phyloP scores from a whole-genome alignment of 2,113 vertebrate genomes.

The Pseudopipra pipra region DNA sequence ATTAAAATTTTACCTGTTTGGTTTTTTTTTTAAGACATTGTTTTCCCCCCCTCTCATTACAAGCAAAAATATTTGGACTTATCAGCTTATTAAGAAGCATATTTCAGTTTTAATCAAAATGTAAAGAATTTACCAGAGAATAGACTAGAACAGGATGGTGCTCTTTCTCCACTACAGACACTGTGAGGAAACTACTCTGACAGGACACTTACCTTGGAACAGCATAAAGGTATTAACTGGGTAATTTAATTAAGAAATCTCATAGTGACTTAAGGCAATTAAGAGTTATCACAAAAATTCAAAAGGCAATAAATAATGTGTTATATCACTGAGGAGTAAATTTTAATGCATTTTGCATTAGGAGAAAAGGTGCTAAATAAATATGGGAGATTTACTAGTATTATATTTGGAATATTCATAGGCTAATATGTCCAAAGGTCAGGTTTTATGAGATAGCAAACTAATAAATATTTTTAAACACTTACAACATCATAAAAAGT shows the following conservation, averaged over 20 bases:
- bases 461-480: background rate
- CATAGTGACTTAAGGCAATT: background rate
- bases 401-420: background rate
- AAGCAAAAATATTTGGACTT: background rate
- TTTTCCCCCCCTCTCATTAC: background rate
- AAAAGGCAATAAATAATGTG: background rate
- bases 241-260: background rate
- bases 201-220: background rate
- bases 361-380: background rate
- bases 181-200: background rate
- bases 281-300: background rate
- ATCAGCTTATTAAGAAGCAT: background rate
- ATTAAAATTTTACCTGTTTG: background rate
- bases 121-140: background rate
- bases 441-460: background rate
- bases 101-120: background rate
- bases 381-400: background rate
- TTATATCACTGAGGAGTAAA: background rate
- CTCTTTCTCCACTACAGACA: background rate
- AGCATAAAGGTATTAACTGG: background rate
- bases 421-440: background rate
- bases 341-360: background rate
- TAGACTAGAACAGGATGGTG: background rate
- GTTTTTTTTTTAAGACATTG: background rate
- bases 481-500: background rate